Evolutionary conservation across 2,888 invertebrate genomes (phyloP).

Genomic region (Dryadula phaetusa): DNA sequence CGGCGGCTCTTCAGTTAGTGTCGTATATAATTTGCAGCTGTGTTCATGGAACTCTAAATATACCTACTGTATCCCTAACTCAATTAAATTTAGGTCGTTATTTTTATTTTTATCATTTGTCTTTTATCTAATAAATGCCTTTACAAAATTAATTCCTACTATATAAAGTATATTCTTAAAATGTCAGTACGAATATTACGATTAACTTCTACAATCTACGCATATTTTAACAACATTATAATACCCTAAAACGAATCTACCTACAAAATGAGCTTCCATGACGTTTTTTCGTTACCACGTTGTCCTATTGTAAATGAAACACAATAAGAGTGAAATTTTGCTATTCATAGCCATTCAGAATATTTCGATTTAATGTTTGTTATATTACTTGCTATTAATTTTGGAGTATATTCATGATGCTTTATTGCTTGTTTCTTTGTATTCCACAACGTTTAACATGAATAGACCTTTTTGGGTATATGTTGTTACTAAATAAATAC

Average conservation of each 20-base stretch:
- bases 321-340: conserved; percentile 63
- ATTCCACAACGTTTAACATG: conserved; percentile 41
- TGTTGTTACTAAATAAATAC: conserved; percentile 29
- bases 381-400: conserved; percentile 55
- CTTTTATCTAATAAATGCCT: too few species aligned
- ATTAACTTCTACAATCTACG: conserved; percentile 46
- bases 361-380: conserved; percentile 54
- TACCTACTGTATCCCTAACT: conserved; percentile 38
- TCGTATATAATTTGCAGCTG: conserved; percentile 59
- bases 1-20: conserved; percentile 57
- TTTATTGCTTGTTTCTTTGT: conserved; percentile 48
- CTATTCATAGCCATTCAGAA: conserved; percentile 56
- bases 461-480: conserved; percentile 31
- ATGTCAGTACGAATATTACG: not conserved
- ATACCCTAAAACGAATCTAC: conserved; percentile 44
- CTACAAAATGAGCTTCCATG: conserved; percentile 53
- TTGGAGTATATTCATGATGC: conserved; percentile 49
- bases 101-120: not conserved
- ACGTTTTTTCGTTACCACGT: conserved; percentile 51
- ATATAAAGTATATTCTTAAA: not conserved
- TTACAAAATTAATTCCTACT: too few species aligned
- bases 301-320: conserved; percentile 59
- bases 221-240: conserved; percentile 47
- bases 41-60: conserved; percentile 56
- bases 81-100: not conserved